Base-by-base conservation (phyloP, 2,113 vertebrate species). In the Hyla sarda region DNA sequence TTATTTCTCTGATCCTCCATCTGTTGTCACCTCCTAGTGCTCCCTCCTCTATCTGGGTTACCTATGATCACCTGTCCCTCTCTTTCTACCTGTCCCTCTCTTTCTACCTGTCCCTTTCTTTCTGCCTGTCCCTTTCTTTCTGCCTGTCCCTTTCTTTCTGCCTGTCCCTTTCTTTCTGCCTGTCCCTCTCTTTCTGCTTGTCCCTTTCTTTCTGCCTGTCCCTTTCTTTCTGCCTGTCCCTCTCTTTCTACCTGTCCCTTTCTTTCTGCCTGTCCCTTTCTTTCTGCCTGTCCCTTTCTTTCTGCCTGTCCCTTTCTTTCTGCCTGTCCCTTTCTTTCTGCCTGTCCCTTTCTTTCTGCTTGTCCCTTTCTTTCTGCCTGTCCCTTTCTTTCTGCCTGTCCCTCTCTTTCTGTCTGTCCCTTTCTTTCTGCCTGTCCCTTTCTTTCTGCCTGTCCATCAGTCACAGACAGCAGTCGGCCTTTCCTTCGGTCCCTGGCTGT, bases 381-480 rank as follows among this genome's bases (percentile, higher is more conserved):
- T 52, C 83, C 56, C n/a, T n/a, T n/a, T n/a, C n/a, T n/a, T n/a
- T n/a, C n/a, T n/a, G n/a, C n/a, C n/a, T n/a, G n/a, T n/a, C 5
- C 47, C 48, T 21, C 1, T 72, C n/a, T 10, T 21, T 37, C 17
- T n/a, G 56, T 65, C n/a, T n/a, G n/a, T 30, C 58, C 82, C 71
- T 84, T 74, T 75, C 34, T 84, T 37, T 14, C 8, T n/a, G n/a
- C 52, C 25, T 47, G 56, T 85, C 83, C n/a, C 47, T 77, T 34
- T 62, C 74, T n/a, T n/a, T 76, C 71, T 16, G 25, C 21, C 45
- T 52, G 12, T 52, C 83, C 56, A 52, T 84, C 47, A 75, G 25
- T 76, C 54, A 62, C 69, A 3, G 9, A 7, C 52, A 21, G 45
- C 11, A 34, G 32, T 58, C 30, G 10, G 52, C 77, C n/a, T 77